Base-by-base conservation (phyloP, 1,140 invertebrate genomes). In the Drosophila jambulina region DNA sequence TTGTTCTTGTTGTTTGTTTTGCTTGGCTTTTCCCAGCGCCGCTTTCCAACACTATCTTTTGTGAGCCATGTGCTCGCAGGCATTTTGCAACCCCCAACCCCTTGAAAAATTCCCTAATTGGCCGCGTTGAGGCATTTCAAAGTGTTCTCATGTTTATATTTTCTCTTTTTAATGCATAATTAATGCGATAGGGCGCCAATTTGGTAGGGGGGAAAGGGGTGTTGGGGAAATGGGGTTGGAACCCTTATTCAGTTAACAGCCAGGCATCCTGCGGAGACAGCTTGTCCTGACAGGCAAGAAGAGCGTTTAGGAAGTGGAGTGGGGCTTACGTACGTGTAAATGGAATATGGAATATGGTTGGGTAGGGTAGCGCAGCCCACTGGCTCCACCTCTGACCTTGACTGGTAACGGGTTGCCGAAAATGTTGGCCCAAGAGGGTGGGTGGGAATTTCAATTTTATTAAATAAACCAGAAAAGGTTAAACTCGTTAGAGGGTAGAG, bases 61-160 rank as follows among this genome's bases (percentile, higher is more conserved):
- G 25, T 40, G 48, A 46, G 79, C 67, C 84, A 88, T 87, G 82
- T 85, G 83, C 75, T 48, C 60, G 62, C 74, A 64, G 77, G 72
- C 45, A 27, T 45, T 46, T 58, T 63, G 25, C 43, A 43, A 19
- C 74, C n/a, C 42, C 23, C 21, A 36, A 48, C 15, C 27, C 21
- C 32, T 15, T 25, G 25, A 23, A 42, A 21, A 61, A 42, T 27
- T 36, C 38, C 65, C 57, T 85, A 77, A 77, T 85, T 83, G 71
- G 60, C 61, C 60, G 78, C 58, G 72, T 72, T 68, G 64, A 27
- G 51, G 60, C 71, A 68, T 67, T 59, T 58, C 40, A 49, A 77
- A 80, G 71, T 68, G 72, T 67, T 49, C 62, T 80, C 68, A 51
- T 84, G 81, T 51, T 76, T 75, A 75, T 57, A 45, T 63, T 75